Evolutionary conservation across 2,888 invertebrate species (phyloP).

Genomic region (Rhaphigaster nebulosa): DNA sequence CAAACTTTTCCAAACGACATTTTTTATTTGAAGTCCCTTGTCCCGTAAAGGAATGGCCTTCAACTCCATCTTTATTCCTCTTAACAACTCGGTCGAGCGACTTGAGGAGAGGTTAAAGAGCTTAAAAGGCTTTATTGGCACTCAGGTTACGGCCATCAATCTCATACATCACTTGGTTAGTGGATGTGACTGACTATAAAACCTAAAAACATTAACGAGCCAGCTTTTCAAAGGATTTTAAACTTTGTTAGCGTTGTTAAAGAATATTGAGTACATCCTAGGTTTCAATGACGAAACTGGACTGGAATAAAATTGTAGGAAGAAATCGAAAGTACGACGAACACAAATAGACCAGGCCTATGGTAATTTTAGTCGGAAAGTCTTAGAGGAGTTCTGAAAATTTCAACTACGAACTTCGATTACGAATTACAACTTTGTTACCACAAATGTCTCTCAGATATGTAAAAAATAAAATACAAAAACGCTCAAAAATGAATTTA

Average conservation of each 20-base stretch:
- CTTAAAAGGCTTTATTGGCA: not conserved
- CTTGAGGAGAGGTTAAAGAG: not conserved
- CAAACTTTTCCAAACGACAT: not conserved
- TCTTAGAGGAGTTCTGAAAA: too few relatives aligned
- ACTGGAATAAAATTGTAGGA: not conserved
- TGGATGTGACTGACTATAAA: not conserved
- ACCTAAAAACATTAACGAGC: not conserved
- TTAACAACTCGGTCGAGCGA: not conserved
- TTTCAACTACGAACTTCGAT: too few relatives aligned
- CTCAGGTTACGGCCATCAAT: not conserved
- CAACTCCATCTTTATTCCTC: not conserved
- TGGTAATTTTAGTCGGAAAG: too few relatives aligned
- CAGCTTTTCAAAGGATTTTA: not conserved
- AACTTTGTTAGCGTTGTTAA: not conserved
- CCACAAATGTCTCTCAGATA: too few relatives aligned
- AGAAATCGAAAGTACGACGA: too few relatives aligned
- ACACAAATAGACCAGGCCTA: too few relatives aligned
- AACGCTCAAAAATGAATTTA: too few relatives aligned
- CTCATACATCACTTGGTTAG: slow-evolving; percentile 2
- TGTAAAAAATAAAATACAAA: too few relatives aligned
- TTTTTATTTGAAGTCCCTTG: not conserved
- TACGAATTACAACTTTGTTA: too few relatives aligned
- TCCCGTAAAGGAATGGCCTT: not conserved
- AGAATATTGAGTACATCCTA: not conserved
- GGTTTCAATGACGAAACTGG: not conserved